These are phyloP conservation scores for Typhlichthys subterraneus DNA, from an alignment of 2,797 vertebrate species.

Conservation along the genomic window DNA sequence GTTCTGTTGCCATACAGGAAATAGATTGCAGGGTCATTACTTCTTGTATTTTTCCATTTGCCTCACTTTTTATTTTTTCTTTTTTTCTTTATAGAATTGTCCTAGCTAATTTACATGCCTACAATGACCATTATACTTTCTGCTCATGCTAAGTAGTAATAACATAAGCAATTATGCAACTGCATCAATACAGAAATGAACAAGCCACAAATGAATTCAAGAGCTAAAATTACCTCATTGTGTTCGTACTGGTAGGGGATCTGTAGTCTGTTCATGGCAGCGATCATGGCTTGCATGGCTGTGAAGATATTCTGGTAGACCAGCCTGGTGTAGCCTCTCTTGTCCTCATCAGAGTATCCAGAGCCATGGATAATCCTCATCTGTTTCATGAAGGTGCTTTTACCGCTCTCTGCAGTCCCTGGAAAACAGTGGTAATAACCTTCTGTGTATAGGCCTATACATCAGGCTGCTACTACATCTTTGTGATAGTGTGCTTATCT, in stretches of 20 bases:
- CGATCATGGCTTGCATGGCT: conserved; percentile 94
- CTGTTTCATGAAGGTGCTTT: conserved; percentile 84
- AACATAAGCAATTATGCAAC: conserved; percentile 20
- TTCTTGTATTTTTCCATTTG: conserved; percentile 4
- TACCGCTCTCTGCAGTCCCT: conserved; percentile 97
- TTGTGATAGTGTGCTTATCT: not conserved
- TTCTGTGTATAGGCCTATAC: not conserved
- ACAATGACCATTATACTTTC: conserved; percentile 33
- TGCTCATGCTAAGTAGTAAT: conserved; percentile 15
- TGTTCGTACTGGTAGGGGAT: conserved; percentile 90
- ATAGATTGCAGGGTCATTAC: conserved; percentile 42
- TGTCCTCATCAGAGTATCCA: conserved; percentile 95
- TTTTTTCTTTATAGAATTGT: not conserved
- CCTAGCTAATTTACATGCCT: conserved; percentile 3
- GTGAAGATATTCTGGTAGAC: conserved; percentile 98
- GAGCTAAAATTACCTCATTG: conserved; percentile 83
- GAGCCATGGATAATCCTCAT: conserved; percentile 87
- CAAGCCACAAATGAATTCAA: conserved; percentile 58
- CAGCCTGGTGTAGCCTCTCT: conserved; percentile 87
- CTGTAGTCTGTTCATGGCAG: conserved; percentile 89
- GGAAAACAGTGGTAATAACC: conserved; percentile 16
- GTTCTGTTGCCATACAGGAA: conserved; percentile 14
- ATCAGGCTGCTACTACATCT: not conserved
- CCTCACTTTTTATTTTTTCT: conserved; percentile 7
- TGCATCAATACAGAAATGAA: conserved; percentile 58